Base-by-base conservation (phyloP, 2,888 invertebrate genomes). In the Himalopsyche anomala region DNA sequence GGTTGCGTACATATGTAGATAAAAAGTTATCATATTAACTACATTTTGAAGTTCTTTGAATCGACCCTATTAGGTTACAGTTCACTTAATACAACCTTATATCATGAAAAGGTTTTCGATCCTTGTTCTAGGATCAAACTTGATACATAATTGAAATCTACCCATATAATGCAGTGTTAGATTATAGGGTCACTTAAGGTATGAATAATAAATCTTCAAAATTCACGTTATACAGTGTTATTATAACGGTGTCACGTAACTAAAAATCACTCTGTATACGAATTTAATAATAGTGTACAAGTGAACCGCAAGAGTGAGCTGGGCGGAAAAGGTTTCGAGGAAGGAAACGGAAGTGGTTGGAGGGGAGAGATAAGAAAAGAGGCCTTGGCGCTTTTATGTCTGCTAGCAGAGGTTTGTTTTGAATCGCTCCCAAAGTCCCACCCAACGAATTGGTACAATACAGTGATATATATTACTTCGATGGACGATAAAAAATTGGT, bases 291-390 rank as follows among this genome's bases (percentile, higher is more conserved):
- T 74, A 36, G 74, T 69, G 74, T 69, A 83, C 69, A 69, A 69
- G 62, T 40, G 74, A 83, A 83, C 85, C 83, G 54, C 83, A 83
- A 85, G 83, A 82, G 56, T 74, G 83, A 56, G 74, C 82, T 80
- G 79, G 80, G 82, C 82, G 85, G 85, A 85, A 85, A 85, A 85
- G 85, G 85, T 82, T 85, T 80, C 56, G 45, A 12, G 9, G 83
- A 36, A 74, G 74, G 74, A 74, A 74, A 74, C 74, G 83, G 82
- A 83, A 82, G 83, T 83, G 83, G 85, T 69, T 81, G 55, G 55
- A 36, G 40, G 55, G 83, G 69, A 62, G 38, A 85, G 85, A 85
- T 85, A 85, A 83, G 80, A 74, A 74, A 74, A 15, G 11, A 36
- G 74, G 74, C 74, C 74, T 74, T 74, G 0, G 74, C 9, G 19